Conservation (phyloP, 2,888 invertebrate genomes). For the Drosophila affinis region DNA sequence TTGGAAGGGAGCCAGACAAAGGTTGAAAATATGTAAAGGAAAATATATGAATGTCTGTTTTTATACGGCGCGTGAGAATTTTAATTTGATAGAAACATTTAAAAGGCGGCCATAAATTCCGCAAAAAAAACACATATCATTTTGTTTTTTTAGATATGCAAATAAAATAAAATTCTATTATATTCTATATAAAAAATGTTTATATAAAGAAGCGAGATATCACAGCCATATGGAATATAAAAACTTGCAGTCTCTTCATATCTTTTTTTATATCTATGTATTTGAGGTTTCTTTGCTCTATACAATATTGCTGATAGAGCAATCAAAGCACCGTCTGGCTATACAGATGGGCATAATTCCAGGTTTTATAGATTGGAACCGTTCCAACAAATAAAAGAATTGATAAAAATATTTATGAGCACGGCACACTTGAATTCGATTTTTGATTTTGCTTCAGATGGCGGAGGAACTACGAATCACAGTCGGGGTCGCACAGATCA, state of each 20-base stretch:
- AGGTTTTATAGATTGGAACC: slow-evolving; percentile 67
- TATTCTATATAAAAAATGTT: slow-evolving; percentile 26
- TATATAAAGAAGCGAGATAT: slow-evolving; percentile 44
- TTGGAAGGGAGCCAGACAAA: slow-evolving; percentile 29
- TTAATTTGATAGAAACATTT: slow-evolving; percentile 48
- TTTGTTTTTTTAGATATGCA: slow-evolving; percentile 67
- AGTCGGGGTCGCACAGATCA: slow-evolving; percentile 6
- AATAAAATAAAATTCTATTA: slow-evolving; percentile 57
- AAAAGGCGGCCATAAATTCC: slow-evolving; percentile 65
- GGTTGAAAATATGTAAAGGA: slow-evolving; percentile 34
- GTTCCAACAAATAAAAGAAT: slow-evolving; percentile 52
- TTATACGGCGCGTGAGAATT: slow-evolving; percentile 60
- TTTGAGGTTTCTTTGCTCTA: slow-evolving; percentile 20
- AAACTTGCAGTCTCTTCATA: slow-evolving; percentile 22
- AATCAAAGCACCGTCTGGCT: slow-evolving; percentile 63
- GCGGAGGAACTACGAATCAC: background rate
- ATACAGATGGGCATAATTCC: slow-evolving; percentile 49
- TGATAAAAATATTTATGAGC: slow-evolving; percentile 50
- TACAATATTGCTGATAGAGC: slow-evolving; percentile 34
- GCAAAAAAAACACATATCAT: slow-evolving; percentile 57
- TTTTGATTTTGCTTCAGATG: slow-evolving; percentile 16
- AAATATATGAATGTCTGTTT: slow-evolving; percentile 25
- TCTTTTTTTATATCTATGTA: slow-evolving; percentile 14
- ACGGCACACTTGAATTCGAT: slow-evolving; percentile 67
- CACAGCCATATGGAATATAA: slow-evolving; percentile 49